Percentiles rank a stretch among this genome's conserved stretches.
phyloP scores from a whole-genome alignment of 2,888 invertebrate genomes.

The Liodrosophila aerea region DNA sequence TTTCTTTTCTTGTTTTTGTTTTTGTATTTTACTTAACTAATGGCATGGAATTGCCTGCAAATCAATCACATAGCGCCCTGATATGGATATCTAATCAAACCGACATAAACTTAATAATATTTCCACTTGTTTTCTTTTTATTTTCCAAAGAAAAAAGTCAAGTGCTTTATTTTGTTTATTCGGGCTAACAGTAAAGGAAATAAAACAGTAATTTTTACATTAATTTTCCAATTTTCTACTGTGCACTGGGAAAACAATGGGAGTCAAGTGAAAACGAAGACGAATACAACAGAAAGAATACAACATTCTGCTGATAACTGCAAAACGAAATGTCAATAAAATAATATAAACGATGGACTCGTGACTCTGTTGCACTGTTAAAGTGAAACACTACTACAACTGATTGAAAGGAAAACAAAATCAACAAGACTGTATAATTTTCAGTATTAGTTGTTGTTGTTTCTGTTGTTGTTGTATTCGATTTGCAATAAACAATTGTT shows the following conservation, averaged over 20 bases:
- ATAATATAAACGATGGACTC: slow-evolving; percentile 75
- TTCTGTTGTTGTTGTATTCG: slow-evolving; percentile 20
- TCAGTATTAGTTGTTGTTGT: slow-evolving; percentile 3
- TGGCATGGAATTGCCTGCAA: slow-evolving; percentile 29
- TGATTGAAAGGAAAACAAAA: slow-evolving; percentile 16
- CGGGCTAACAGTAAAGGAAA: too few species aligned
- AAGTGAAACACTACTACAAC: slow-evolving; percentile 16
- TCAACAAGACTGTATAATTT: too few species aligned
- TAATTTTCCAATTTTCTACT: too few species aligned
- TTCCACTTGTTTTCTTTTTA: background rate
- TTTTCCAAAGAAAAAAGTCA: background rate
- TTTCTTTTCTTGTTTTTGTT: slow-evolving; percentile 10
- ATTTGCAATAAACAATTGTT: slow-evolving; percentile 45
- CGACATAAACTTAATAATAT: slow-evolving; percentile 43
- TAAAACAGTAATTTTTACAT: too few species aligned
- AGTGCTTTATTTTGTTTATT: background rate
- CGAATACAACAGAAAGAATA: too few species aligned
- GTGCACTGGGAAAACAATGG: slow-evolving; percentile 5
- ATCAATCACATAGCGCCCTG: slow-evolving; percentile 63
- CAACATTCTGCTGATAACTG: slow-evolving; percentile 59
- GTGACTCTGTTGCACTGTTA: slow-evolving; percentile 52
- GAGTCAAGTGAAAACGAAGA: slow-evolving; percentile 7
- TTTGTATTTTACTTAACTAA: slow-evolving; percentile 28
- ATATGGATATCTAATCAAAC: slow-evolving; percentile 68
- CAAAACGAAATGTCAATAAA: slow-evolving; percentile 66